Evolutionary conservation across 2,888 invertebrate species (phyloP).

Genomic region (Drosophila prolongata): DNA sequence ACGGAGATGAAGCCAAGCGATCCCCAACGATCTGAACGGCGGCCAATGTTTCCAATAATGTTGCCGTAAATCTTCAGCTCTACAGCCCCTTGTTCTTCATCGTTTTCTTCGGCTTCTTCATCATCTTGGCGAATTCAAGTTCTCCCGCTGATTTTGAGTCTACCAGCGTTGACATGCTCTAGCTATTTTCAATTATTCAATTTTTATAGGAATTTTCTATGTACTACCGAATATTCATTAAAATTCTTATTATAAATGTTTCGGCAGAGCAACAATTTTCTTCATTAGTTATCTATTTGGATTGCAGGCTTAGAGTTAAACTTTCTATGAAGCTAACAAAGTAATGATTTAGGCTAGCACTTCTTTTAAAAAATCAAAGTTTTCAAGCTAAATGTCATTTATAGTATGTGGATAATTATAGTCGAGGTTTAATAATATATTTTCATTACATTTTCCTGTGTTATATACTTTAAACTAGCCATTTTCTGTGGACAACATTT

Average conservation of each 20-base stretch:
- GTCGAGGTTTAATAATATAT: neutral
- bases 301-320: no score
- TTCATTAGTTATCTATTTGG: neutral
- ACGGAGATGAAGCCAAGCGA: constrained; percentile 33
- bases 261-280: no score
- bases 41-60: constrained; percentile 52
- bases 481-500: neutral
- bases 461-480: neutral
- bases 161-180: constrained; percentile 7
- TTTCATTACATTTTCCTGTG: neutral
- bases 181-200: neutral
- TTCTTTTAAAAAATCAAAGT: no score
- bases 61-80: constrained; percentile 72
- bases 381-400: no score
- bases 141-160: neutral
- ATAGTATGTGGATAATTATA: no score
- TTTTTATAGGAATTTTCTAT: no score
- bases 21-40: constrained; percentile 23
- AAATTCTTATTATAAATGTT: no score
- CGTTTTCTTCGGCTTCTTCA: constrained; percentile 14
- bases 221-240: no score
- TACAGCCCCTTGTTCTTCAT: constrained; percentile 7
- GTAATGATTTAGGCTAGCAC: no score
- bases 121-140: constrained; percentile 22
- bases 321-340: no score